Conservation (phyloP, 2,113 vertebrate species). For the Ceratotherium simum region DNA sequence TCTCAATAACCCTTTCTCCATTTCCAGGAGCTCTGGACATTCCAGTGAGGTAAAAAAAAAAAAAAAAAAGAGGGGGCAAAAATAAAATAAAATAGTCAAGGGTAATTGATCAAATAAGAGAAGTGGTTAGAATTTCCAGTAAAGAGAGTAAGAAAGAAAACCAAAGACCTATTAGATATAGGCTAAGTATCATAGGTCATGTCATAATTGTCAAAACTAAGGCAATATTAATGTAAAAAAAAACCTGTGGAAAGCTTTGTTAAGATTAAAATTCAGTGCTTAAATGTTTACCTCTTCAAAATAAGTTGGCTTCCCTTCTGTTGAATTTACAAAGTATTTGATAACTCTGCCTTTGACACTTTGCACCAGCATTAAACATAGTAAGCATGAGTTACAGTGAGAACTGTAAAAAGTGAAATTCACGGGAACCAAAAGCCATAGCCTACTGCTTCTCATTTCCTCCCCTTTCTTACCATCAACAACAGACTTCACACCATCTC, state of each 20-base stretch:
- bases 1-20: neutral
- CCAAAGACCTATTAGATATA: neutral
- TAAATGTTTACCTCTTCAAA: constrained; percentile 13
- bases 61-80: neutral
- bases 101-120: neutral
- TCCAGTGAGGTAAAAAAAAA: neutral
- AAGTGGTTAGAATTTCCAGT: constrained; percentile 1
- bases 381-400: neutral
- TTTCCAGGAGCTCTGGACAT: neutral
- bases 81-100: neutral
- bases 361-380: neutral
- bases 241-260: neutral
- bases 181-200: neutral
- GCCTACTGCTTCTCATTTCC: neutral
- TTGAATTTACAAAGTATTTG: constrained; percentile 30
- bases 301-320: constrained; percentile 8
- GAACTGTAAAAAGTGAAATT: neutral
- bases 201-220: constrained; percentile 35
- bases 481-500: neutral
- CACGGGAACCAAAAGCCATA: neutral
- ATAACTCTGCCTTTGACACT: neutral
- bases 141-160: neutral
- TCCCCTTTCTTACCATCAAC: neutral
- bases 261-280: constrained; percentile 11
- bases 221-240: neutral